Conservation (phyloP, 2,888 invertebrate genomes). For the Rhagonycha fulva region DNA sequence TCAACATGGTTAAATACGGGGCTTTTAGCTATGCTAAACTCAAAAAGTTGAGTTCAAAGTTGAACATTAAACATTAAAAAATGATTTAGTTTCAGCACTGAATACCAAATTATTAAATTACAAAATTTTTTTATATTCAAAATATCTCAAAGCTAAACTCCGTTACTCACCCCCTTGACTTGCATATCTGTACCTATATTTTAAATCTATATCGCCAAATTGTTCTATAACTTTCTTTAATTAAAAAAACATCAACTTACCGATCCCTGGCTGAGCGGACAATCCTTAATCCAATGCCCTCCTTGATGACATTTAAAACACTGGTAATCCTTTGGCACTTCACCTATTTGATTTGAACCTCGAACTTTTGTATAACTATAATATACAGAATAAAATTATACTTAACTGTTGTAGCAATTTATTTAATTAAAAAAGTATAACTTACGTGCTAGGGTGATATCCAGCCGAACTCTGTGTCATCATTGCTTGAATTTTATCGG, state of each 20-base stretch:
- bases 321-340: constrained; percentile 88
- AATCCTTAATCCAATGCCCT: constrained; percentile 98
- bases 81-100: too few relatives aligned
- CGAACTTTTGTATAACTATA: constrained; percentile 85
- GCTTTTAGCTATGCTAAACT: too few relatives aligned
- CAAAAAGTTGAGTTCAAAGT: too few relatives aligned
- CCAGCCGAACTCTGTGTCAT: constrained; percentile 96
- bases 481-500: constrained; percentile 97
- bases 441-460: constrained; percentile 96
- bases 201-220: too few relatives aligned
- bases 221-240: neutral
- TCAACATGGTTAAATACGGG: too few relatives aligned
- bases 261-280: constrained; percentile 71
- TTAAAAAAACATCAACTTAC: constrained; percentile 46
- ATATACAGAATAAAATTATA: neutral
- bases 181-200: too few relatives aligned
- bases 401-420: neutral
- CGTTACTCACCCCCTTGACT: too few relatives aligned
- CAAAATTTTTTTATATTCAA: too few relatives aligned
- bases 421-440: constrained; percentile 23
- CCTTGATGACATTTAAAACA: constrained; percentile 94
- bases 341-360: constrained; percentile 85
- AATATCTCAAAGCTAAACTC: too few relatives aligned
- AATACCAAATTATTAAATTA: too few relatives aligned
- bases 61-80: too few relatives aligned